Evolutionary conservation across 2,888 invertebrate species (phyloP), one percentile per base, ranked within the genome.

Genomic region (Copidosoma aretas): DNA sequence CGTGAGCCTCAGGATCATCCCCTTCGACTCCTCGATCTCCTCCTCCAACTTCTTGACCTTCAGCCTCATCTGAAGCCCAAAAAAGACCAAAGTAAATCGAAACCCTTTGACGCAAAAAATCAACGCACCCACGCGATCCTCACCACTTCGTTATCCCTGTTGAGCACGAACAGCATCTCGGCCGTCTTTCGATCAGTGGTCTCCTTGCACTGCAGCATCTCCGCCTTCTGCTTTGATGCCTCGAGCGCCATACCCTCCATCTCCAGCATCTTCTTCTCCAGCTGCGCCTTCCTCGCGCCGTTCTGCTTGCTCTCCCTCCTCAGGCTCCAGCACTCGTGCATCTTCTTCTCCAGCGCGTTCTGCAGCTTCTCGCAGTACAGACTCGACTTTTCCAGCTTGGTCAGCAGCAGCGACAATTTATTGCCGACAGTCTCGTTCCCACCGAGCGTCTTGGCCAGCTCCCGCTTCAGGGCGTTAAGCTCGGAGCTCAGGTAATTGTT

Each of bases 1-100:
- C 65, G 89, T 86, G n/a, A 92, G 80, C 0, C 85, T 82, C 21
- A 89, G 86, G 66, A 90, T 86, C 19, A 86, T 87, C 67, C 89
- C 80, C 73, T 87, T 81, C 60, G 83, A 82, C 73, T 68, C 73
- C 65, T 79, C 79, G 63, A 83, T 82, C 43, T 83, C 79, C 32
- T 81, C 79, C 53, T 82, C 79, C 49, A 85, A 67, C 68, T 81
- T 80, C 54, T 80, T 77, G 39, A 80, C 73, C 66, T 77, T 78
- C 17, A 43, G 14, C 4, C 58, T 56, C 46, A 67, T 51, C 72
- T 72, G 2, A 64, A 58, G 49, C 52, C 15, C 25, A 21, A 56
- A 17, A 39, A 53, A 66, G 39, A 51, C 22, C 14, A 14, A 56
- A 54, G 15, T 43, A 61, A 32, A 49, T 21, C 52, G 19, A 21